Conservation (phyloP, 2,797 vertebrate genomes). For the Hemibagrus guttatus region DNA sequence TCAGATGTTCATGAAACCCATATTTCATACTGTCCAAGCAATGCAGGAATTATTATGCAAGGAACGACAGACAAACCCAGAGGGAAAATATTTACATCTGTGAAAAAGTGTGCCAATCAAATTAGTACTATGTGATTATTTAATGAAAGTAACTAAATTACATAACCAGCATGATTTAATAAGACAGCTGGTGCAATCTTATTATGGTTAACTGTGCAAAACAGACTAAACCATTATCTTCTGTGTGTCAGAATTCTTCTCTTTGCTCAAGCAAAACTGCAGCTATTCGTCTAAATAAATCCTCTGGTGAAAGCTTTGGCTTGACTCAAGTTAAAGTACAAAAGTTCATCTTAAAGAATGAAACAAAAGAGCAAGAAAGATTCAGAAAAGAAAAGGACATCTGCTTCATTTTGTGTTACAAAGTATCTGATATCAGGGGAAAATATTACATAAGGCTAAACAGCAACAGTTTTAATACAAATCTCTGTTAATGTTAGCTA, state of each 20-base stretch:
- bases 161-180: background rate
- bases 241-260: background rate
- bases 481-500: too few species aligned
- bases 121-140: slow-evolving; percentile 16
- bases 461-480: too few species aligned
- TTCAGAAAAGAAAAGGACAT: background rate
- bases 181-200: background rate
- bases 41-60: slow-evolving; percentile 13
- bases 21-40: slow-evolving; percentile 24
- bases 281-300: background rate
- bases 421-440: too few species aligned
- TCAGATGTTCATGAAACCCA: slow-evolving; percentile 4
- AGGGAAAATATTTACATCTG: slow-evolving; percentile 3
- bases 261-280: background rate
- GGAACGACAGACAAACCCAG: background rate
- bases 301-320: background rate
- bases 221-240: background rate
- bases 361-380: too few species aligned
- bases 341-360: background rate
- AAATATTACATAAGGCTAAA: too few species aligned
- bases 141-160: slow-evolving; percentile 24
- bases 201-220: background rate
- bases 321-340: background rate
- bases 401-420: background rate
- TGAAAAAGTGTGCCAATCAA: background rate